Conservation (phyloP, 2,797 vertebrate genomes). For the Sus cebifrons region DNA sequence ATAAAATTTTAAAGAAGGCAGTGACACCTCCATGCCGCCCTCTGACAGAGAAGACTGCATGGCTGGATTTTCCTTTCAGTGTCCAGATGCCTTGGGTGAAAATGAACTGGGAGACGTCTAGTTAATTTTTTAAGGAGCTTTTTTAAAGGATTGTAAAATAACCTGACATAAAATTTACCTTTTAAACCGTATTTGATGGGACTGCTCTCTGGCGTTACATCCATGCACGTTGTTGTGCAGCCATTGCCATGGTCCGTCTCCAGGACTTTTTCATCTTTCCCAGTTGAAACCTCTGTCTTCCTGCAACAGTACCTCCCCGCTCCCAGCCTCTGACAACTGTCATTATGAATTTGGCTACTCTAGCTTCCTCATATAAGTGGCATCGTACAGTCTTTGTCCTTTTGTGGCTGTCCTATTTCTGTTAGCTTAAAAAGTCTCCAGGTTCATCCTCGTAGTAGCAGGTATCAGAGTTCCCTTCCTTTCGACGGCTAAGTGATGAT, state of each 20-base stretch:
- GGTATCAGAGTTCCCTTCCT: not conserved
- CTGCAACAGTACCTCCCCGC: rapidly evolving
- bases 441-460: not conserved
- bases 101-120: not conserved
- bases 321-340: no score
- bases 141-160: not conserved
- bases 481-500: not conserved
- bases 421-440: not conserved
- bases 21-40: not conserved
- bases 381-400: not conserved
- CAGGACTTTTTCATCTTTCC: not conserved
- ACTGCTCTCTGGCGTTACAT: not conserved
- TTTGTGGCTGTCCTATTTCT: not conserved
- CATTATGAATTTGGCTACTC: not conserved
- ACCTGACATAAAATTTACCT: not conserved
- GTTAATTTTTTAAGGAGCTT: not conserved
- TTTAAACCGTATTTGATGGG: not conserved
- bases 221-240: not conserved
- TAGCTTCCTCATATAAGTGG: not conserved
- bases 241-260: not conserved
- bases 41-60: not conserved
- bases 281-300: not conserved
- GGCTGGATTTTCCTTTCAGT: not conserved
- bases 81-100: not conserved
- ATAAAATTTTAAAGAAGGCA: not conserved